Evolutionary conservation across 2,113 vertebrate genomes (phyloP).

Genomic region (Scomber japonicus): DNA sequence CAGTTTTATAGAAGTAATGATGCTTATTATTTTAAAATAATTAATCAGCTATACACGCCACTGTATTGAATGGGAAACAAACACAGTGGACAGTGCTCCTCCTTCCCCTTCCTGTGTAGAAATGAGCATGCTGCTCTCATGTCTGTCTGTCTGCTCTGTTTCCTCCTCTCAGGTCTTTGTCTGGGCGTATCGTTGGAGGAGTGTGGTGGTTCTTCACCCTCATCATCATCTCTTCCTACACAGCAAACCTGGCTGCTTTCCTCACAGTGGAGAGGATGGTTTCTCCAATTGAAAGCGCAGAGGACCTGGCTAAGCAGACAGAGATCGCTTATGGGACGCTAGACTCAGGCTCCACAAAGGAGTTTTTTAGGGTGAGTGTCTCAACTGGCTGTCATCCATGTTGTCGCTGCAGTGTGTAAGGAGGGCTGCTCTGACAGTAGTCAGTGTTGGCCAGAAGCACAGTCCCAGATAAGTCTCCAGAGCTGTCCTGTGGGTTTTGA

Average conservation of each 20-base stretch:
- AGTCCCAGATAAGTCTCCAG: constrained; percentile 16
- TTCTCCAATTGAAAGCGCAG: constrained; percentile 96
- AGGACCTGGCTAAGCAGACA: constrained; percentile 97
- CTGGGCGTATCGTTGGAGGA: constrained; percentile 96
- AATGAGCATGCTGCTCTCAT: constrained; percentile 43
- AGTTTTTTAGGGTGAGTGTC: constrained; percentile 96
- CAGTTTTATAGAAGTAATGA: constrained; percentile 44
- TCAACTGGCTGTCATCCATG: constrained; percentile 1
- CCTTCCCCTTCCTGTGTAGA: not conserved
- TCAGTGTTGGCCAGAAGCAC: constrained; percentile 38
- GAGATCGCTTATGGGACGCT: constrained; percentile 97
- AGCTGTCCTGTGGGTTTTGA: constrained; percentile 43
- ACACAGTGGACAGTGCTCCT: not conserved
- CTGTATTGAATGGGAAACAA: constrained; percentile 11
- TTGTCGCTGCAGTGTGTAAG: constrained; percentile 13
- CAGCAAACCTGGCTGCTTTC: constrained; percentile 97
- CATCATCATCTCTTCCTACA: constrained; percentile 99
- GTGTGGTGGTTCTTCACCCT: constrained; percentile 99
- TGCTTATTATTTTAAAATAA: constrained; percentile 36
- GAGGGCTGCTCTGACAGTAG: not conserved
- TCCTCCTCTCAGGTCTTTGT: constrained; percentile 89
- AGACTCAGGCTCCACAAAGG: constrained; percentile 98
- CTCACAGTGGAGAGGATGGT: constrained; percentile 99
- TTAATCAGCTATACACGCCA: constrained; percentile 31
- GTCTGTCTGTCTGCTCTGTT: constrained; percentile 35